A percentile compares a stretch with the other conserved stretches of the same genome.
phyloP scores from a whole-genome alignment of 2,888 invertebrate genomes.

The Pseudococcus longispinus region DNA sequence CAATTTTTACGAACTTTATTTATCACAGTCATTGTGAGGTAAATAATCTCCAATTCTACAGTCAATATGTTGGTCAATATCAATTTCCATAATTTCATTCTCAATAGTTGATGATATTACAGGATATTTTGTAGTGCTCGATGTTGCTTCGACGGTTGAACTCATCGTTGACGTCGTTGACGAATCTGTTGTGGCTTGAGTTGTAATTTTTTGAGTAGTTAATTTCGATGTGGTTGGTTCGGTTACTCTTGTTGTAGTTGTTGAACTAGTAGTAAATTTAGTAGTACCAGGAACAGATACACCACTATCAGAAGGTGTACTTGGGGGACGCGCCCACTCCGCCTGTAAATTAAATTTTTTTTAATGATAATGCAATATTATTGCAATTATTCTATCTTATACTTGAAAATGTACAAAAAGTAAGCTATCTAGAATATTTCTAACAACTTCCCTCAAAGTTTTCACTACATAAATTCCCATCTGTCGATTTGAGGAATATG shows the following conservation, averaged over 20 bases:
- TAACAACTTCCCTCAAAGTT: no score
- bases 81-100: background rate
- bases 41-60: constrained; percentile 68
- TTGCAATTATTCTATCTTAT: no score
- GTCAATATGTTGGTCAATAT: constrained; percentile 21
- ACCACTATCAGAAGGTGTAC: constrained; percentile 58
- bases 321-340: constrained; percentile 60
- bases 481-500: no score
- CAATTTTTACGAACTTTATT: no score
- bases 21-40: constrained; percentile 68
- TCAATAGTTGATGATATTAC: constrained; percentile 21
- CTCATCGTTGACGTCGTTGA: background rate
- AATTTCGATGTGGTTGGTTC: constrained; percentile 16
- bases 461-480: no score
- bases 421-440: no score
- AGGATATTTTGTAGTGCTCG: background rate
- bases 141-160: background rate
- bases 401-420: no score
- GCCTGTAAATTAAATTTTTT: constrained; percentile 58
- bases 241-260: constrained; percentile 40
- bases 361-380: no score
- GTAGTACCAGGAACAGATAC: background rate
- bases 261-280: constrained; percentile 41
- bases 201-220: background rate
- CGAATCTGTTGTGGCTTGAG: background rate